phyloP scores from a whole-genome alignment of 2,113 vertebrate species.

The Semicossyphus pulcher region DNA sequence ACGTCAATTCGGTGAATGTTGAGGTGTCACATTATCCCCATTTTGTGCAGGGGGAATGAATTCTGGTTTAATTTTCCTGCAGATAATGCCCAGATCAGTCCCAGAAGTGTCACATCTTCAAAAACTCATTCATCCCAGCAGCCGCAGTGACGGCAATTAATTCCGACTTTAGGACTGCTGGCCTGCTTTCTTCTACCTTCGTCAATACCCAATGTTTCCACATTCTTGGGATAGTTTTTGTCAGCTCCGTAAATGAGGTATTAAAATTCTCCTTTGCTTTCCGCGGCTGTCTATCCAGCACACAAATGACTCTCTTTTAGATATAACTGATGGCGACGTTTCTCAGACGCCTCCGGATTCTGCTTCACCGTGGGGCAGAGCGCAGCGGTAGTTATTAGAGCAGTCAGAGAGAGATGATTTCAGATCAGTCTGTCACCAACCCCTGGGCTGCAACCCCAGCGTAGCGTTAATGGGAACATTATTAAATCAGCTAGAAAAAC shows the following conservation, averaged over 20 bases:
- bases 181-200: constrained; percentile 35
- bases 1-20: constrained; percentile 40
- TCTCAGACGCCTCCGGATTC: constrained; percentile 53
- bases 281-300: constrained; percentile 25
- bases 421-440: constrained; percentile 58
- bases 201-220: constrained; percentile 41
- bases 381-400: constrained; percentile 62
- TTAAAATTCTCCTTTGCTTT: constrained; percentile 44
- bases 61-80: constrained; percentile 42
- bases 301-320: constrained; percentile 54
- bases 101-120: constrained; percentile 65
- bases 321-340: constrained; percentile 53
- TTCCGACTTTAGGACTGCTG: constrained; percentile 25
- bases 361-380: constrained; percentile 12
- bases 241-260: constrained; percentile 52
- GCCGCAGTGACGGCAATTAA: constrained; percentile 53
- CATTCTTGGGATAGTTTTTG: constrained; percentile 45
- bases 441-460: constrained; percentile 32
- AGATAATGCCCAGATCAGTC: constrained; percentile 53
- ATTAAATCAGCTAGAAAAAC: constrained; percentile 61
- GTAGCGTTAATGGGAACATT: constrained; percentile 42
- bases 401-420: constrained; percentile 54
- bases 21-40: constrained; percentile 50
- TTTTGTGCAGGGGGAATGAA: not conserved
- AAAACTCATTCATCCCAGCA: constrained; percentile 34